A percentile compares a stretch with the other conserved stretches of the same genome.
phyloP scores from a whole-genome alignment of 2,113 vertebrate species.

The Trinectes maculatus region DNA sequence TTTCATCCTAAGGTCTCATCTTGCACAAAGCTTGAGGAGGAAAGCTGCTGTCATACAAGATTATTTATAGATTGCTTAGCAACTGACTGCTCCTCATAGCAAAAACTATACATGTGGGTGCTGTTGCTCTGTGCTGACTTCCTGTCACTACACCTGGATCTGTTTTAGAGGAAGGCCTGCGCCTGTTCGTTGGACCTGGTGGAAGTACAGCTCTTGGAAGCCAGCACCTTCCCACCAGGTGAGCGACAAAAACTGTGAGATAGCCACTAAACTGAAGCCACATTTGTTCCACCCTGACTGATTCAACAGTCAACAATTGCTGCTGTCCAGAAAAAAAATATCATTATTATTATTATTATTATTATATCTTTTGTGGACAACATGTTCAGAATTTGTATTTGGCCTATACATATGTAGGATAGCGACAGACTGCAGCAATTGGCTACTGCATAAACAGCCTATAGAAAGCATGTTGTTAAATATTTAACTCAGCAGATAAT shows the following conservation, averaged over 20 bases:
- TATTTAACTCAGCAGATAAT: no score
- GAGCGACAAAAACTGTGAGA: conserved; percentile 19
- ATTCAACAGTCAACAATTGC: no score
- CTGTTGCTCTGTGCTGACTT: conserved; percentile 19
- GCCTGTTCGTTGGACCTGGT: conserved; percentile 95
- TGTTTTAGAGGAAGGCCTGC: conserved; percentile 94
- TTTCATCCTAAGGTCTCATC: conserved; percentile 57
- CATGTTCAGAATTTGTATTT: no score
- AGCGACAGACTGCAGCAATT: no score
- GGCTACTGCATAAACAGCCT: no score
- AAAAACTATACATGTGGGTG: conserved; percentile 39
- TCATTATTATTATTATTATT: no score
- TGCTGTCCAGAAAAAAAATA: no score
- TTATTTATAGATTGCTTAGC: conserved; percentile 79
- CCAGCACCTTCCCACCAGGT: conserved; percentile 92
- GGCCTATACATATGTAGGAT: no score
- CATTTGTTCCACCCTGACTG: not conserved
- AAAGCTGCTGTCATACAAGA: conserved; percentile 66
- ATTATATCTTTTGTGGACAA: no score
- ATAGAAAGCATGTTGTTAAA: no score
- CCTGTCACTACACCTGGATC: conserved; percentile 24
- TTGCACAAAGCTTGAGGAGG: conserved; percentile 54
- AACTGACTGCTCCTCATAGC: conserved; percentile 64
- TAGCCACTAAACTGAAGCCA: not conserved
- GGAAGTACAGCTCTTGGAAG: conserved; percentile 95